Evolutionary conservation across 2,113 vertebrate species (phyloP), one percentile per base, ranked within the genome.

Genomic region (Vanacampus margaritifer): DNA sequence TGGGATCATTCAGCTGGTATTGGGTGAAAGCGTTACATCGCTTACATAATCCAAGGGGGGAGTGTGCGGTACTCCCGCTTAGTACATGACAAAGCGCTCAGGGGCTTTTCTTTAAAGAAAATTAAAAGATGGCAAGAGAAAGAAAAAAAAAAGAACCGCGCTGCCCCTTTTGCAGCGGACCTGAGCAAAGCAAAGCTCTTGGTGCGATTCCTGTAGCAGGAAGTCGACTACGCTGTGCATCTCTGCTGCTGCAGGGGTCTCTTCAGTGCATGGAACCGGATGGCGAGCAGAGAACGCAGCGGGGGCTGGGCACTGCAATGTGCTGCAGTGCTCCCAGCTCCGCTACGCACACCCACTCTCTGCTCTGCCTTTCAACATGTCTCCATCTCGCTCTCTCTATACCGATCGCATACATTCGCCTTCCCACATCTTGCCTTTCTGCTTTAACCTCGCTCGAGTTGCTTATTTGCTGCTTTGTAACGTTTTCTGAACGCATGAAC

Each of bases 251-350:
- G 86, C 86, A 83, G 86, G 89, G 89, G 83, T 87, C 87, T 86
- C 79, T 79, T 87, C 83, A 75, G 83, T 79, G 79, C 88, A 89
- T 86, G 88, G 76, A 84, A 71, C 79, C 86, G 86, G 88, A 88
- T 86, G 86, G 85, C 72, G 79, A 88, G 75, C 83, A 79, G 79
- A 87, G 86, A 78, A 80, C 86, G 37, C 89, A 85, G 88, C 88
- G 84, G 87, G 89, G 89, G 89, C 89, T 90, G 89, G 89, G 89
- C 89, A 87, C 89, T 36, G 88, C 89, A 90, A 89, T 87, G 88
- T 89, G 82, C 89, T 89, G 89, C 89, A 90, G 89, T 89, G 85
- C 86, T 88, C 73, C 78, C 66, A 73, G 84, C 89, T 79, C 83
- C 48, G 84, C 74, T 68, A 78, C 71, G 83, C 88, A 90, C 89